Conservation (phyloP, 2,888 invertebrate species). For the Pollenia griseotomentosa region DNA sequence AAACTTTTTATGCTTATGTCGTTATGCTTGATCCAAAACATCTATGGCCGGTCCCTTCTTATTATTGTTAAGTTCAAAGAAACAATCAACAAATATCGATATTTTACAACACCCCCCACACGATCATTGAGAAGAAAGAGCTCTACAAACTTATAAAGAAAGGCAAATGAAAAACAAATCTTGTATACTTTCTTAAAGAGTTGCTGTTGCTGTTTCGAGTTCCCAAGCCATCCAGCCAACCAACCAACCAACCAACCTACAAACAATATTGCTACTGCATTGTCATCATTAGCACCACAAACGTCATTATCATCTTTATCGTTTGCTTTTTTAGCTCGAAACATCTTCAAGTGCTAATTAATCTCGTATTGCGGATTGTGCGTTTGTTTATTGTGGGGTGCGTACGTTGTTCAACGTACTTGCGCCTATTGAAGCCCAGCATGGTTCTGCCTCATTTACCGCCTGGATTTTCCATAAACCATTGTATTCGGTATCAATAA, state of each 20-base stretch:
- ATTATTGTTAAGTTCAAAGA: slow-evolving; percentile 43
- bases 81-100: slow-evolving; percentile 3
- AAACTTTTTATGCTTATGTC: slow-evolving; percentile 48
- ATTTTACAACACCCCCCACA: slow-evolving; percentile 40
- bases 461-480: slow-evolving; percentile 31
- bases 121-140: slow-evolving; percentile 9
- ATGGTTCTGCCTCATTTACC: slow-evolving; percentile 49
- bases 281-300: background rate
- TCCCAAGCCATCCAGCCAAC: background rate
- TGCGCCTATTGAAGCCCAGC: slow-evolving; percentile 54
- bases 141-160: background rate
- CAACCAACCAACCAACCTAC: too few relatives aligned
- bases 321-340: background rate
- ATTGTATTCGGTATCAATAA: slow-evolving; percentile 53
- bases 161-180: slow-evolving; percentile 5
- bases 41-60: slow-evolving; percentile 17
- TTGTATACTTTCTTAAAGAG: slow-evolving; percentile 5
- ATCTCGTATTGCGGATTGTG: background rate
- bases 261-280: background rate
- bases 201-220: slow-evolving; percentile 30
- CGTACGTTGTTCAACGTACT: slow-evolving; percentile 46
- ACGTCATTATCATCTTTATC: background rate
- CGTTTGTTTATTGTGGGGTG: slow-evolving; percentile 17
- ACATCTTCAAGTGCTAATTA: background rate
- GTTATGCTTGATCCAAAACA: slow-evolving; percentile 50